These are phyloP conservation scores for Sterna hirundo DNA, from an alignment of 2,113 vertebrate species.

Conservation along the genomic window DNA sequence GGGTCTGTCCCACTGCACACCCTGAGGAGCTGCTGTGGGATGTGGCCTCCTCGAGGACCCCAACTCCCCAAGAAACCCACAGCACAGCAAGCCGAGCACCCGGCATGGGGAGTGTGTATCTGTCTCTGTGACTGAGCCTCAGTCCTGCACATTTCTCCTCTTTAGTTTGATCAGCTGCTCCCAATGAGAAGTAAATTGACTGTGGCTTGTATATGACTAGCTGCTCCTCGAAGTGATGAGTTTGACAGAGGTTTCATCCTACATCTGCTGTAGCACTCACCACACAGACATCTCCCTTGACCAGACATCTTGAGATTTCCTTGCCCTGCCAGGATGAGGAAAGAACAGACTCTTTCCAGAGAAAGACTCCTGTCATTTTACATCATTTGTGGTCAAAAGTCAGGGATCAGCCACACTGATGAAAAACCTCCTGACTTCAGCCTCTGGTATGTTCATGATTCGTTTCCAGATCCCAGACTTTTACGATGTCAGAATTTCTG, in stretches of 20 bases:
- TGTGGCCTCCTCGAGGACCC: fast-evolving
- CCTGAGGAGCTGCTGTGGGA: not conserved
- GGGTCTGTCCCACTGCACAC: not conserved
- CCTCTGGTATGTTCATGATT: not conserved
- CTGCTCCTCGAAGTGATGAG: not conserved
- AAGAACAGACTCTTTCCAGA: not conserved
- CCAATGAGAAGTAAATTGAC: not conserved
- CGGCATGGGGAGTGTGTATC: not conserved
- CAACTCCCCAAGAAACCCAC: not conserved
- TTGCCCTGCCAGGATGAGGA: not conserved
- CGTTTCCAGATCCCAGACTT: not conserved
- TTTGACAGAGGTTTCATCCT: not conserved
- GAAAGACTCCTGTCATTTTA: not conserved
- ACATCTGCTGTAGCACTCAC: not conserved
- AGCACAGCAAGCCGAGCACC: fast-evolving
- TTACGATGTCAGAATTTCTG: not conserved
- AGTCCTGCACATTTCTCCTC: not conserved
- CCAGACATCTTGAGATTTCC: not conserved
- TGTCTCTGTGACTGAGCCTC: too few species aligned
- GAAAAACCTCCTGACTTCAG: not conserved
- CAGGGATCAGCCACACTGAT: not conserved
- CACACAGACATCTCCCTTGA: not conserved
- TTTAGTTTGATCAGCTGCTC: not conserved
- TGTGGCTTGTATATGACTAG: not conserved
- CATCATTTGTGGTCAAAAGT: not conserved